Evolutionary conservation across 2,888 invertebrate genomes (phyloP), one percentile per base, ranked within the genome.

Genomic region (Seira musarum): DNA sequence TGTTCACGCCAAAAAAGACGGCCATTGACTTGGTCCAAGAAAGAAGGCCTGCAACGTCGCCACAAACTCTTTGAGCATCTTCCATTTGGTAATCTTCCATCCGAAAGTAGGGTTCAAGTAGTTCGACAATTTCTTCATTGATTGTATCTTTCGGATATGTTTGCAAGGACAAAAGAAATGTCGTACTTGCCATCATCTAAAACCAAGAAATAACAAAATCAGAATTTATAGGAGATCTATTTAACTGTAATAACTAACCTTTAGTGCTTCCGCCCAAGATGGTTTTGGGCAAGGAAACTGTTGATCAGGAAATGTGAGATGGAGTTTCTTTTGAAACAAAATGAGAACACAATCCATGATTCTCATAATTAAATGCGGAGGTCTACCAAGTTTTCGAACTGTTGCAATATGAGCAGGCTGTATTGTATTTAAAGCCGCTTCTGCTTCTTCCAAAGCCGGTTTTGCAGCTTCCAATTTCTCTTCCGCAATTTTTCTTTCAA

Each of bases 61-160:
- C 98, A 88, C 98, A 98, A 2, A 98, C 98, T 83, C 97, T 91
- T 88, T 96, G 94, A 0, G 98, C 98, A 73, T 95, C 97, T 87
- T 98, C 98, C 95, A 98, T 95, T 88, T 96, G 96, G 89, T 98
- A 98, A 89, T 98, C 98, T 87, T 97, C 97, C 96, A 96, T 96
- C 88, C 94, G 93, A 87, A 97, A 96, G 89, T 97, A 98, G 0
- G 97, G 97, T 85, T 93, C 92, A 73, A 98, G 89, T 81, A 98
- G 91, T 88, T 98, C 98, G 8, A 98, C 96, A 93, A 98, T 97
- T 90, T 98, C 98, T 87, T 96, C 97, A 89, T 97, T 98, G 82
- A 98, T 98, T 8, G 96, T 95, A 88, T 98, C 98, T 90, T 97
- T 96, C 0, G 97, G 97, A 89, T 97, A 98, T 88, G 96, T 96